phyloP scores from a whole-genome alignment of 2,888 invertebrate species.

The Nomada ruficornis region DNA sequence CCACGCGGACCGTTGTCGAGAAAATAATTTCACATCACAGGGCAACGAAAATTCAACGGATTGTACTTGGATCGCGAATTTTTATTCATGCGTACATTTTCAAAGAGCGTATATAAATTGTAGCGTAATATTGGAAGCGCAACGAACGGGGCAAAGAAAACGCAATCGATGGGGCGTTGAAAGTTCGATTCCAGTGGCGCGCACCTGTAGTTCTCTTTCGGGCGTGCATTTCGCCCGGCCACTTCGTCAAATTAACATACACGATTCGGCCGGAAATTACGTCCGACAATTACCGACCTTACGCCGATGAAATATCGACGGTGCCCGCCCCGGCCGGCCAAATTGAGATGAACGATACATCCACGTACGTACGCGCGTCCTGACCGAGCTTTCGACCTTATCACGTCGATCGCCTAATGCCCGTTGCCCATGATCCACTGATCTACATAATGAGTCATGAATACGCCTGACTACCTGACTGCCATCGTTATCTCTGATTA shows the following conservation, averaged over 20 bases:
- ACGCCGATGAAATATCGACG: conserved; percentile 66
- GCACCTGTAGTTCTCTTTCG: conserved; percentile 61
- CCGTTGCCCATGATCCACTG: conserved; percentile 53
- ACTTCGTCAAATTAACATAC: conserved; percentile 69
- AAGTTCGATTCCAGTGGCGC: conserved; percentile 36
- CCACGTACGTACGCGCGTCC: conserved; percentile 55
- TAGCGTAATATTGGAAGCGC: too few species aligned
- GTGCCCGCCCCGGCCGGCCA: conserved; percentile 54
- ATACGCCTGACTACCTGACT: conserved; percentile 58
- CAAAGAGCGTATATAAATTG: too few species aligned
- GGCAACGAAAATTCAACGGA: too few species aligned
- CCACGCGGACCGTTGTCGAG: too few species aligned
- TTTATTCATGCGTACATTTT: too few species aligned
- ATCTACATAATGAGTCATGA: conserved; percentile 66
- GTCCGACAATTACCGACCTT: conserved; percentile 67
- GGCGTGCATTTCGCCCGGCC: conserved; percentile 51
- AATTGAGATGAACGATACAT: conserved; percentile 68
- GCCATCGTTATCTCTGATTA: conserved; percentile 60
- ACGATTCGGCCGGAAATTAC: conserved; percentile 66
- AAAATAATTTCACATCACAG: too few species aligned
- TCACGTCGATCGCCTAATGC: conserved; percentile 60
- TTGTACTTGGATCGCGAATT: too few species aligned
- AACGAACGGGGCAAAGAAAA: background rate
- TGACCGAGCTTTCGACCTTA: conserved; percentile 66
- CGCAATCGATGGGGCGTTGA: conserved; percentile 35